Percentiles rank a stretch among this genome's conserved stretches.
phyloP scores from a whole-genome alignment of 2,797 vertebrate species.

The Tolypeutes matacus region DNA sequence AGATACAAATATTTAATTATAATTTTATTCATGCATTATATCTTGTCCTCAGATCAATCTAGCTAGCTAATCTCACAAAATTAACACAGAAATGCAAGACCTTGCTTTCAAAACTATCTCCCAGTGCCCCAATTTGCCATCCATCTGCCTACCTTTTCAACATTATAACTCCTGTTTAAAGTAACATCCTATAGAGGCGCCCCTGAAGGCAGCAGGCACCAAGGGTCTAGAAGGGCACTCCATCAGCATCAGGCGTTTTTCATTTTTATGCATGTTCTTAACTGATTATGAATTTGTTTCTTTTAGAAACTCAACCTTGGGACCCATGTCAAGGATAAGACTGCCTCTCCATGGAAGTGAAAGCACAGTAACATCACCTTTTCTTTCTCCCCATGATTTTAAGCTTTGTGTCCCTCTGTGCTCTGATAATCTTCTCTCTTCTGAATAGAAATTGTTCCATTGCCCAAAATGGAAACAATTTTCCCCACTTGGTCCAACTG shows the following conservation, averaged over 20 bases:
- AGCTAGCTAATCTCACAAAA: neutral
- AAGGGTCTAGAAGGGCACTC: neutral
- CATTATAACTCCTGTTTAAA: neutral
- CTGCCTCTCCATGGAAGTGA: neutral
- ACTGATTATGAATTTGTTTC: conserved; percentile 4
- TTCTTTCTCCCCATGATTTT: neutral
- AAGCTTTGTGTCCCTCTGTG: neutral
- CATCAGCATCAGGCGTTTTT: neutral
- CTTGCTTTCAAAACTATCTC: conserved; percentile 20
- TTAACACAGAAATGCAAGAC: neutral
- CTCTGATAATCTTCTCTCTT: conserved; percentile 25
- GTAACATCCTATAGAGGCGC: neutral
- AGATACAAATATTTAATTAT: neutral
- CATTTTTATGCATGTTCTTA: conserved; percentile 20
- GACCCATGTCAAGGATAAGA: neutral
- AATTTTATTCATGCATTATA: neutral
- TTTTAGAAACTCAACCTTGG: neutral
- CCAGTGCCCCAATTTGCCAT: neutral
- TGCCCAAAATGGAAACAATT: conserved; percentile 67
- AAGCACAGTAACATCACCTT: neutral
- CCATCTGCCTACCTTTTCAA: neutral
- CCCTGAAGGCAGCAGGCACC: neutral
- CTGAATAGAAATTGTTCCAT: neutral
- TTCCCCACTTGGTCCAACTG: conserved; percentile 34
- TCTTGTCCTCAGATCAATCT: neutral